Percentiles rank a stretch among this genome's conserved stretches.
phyloP scores from a whole-genome alignment of 2,888 invertebrate species.

The Leptopilina myrica region DNA sequence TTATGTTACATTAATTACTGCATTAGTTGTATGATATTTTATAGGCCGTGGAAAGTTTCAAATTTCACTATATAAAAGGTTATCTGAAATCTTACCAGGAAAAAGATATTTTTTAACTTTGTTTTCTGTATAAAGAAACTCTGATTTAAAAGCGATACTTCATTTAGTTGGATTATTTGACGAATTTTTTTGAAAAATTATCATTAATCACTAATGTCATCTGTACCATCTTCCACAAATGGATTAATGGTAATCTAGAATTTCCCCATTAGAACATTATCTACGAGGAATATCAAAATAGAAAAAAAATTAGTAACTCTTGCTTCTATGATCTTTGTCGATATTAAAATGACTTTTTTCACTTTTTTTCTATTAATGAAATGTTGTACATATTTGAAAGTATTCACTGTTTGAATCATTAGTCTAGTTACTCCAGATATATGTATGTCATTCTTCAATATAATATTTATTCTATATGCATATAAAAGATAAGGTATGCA shows the following conservation, averaged over 20 bases:
- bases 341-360: not conserved
- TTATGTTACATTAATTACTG: no score
- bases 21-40: no score
- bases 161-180: no score
- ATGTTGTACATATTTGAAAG: not conserved
- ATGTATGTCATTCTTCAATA: conserved; percentile 2
- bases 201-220: no score
- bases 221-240: not conserved
- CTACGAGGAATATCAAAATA: not conserved
- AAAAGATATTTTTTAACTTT: no score
- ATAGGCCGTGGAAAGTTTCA: no score
- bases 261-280: not conserved
- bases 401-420: not conserved
- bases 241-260: not conserved
- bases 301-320: not conserved
- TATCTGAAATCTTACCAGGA: no score
- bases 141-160: no score
- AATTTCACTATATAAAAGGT: no score
- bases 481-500: conserved; percentile 11
- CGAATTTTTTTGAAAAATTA: no score
- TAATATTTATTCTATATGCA: not conserved
- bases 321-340: not conserved
- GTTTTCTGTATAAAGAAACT: no score
- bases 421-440: not conserved
- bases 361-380: not conserved